Conservation (phyloP, 2,113 vertebrate species). For the Psammodynastes pulverulentus region DNA sequence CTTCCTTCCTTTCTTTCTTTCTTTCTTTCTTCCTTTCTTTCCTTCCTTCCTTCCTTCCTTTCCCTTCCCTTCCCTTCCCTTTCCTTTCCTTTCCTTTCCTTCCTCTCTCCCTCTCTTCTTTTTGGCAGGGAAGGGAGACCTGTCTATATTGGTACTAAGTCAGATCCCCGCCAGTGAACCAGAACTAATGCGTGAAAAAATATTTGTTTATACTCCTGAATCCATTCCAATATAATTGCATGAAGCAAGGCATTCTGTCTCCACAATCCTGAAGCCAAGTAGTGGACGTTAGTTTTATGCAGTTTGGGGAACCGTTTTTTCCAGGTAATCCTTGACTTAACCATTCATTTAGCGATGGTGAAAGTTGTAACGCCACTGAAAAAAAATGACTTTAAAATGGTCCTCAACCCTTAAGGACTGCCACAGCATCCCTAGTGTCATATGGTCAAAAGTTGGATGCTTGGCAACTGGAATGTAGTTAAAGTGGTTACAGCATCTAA, state of each 20-base stretch:
- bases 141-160: neutral
- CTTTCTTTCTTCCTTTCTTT: neutral
- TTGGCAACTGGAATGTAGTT: neutral
- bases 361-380: neutral
- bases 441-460: neutral
- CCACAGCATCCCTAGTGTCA: neutral
- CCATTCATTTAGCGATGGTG: neutral
- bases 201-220: neutral
- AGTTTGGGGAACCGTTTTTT: neutral
- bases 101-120: neutral
- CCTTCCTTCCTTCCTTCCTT: neutral
- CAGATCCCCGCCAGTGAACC: neutral
- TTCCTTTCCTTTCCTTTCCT: too few species aligned
- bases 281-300: neutral
- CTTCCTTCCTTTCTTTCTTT: too few species aligned
- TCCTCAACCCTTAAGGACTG: neutral
- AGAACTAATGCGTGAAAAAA: neutral
- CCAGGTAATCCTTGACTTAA: neutral
- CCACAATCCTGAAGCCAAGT: neutral
- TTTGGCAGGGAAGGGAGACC: neutral
- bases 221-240: neutral
- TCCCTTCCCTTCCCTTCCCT: too few species aligned
- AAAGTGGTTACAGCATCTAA: neutral
- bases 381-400: neutral
- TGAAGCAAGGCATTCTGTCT: neutral